phyloP scores from a whole-genome alignment of 2,797 vertebrate genomes.

The Apodemus agrarius region DNA sequence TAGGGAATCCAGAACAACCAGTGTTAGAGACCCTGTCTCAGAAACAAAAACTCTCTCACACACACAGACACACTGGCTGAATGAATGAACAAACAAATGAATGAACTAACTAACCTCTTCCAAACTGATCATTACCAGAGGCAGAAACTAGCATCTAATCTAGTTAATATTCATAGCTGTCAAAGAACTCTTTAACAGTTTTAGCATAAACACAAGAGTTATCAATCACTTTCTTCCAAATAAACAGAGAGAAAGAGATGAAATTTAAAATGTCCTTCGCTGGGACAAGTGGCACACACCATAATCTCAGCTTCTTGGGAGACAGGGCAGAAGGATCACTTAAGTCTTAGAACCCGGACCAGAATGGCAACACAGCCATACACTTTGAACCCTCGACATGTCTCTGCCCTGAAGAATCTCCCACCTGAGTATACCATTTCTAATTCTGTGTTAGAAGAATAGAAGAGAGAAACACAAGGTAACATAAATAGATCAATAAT shows the following conservation, averaged over 20 bases:
- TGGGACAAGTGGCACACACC: neutral
- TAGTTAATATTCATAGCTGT: slow-evolving; percentile 60
- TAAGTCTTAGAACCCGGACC: neutral
- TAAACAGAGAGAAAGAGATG: slow-evolving; percentile 30
- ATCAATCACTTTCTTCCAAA: slow-evolving; percentile 64
- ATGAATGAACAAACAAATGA: neutral
- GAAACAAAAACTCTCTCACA: neutral
- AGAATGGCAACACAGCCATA: neutral
- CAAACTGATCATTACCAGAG: slow-evolving; percentile 40
- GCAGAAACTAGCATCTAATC: slow-evolving; percentile 49
- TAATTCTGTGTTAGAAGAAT: neutral
- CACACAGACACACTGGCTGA: neutral
- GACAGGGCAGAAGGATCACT: neutral
- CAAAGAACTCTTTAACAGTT: slow-evolving; percentile 47
- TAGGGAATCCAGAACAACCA: neutral
- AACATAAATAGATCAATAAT: slow-evolving; percentile 45
- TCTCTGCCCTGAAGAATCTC: neutral
- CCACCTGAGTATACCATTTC: neutral
- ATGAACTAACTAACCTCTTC: neutral
- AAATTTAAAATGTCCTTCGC: slow-evolving; percentile 21
- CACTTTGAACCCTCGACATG: neutral
- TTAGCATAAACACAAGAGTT: slow-evolving; percentile 18
- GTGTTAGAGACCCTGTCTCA: neutral
- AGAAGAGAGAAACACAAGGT: neutral
- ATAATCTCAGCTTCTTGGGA: neutral